Percentiles rank a stretch among this genome's conserved stretches.
These are phyloP conservation scores for Setophaga kirtlandii DNA, from an alignment of 2,113 vertebrate genomes.

Conservation along the genomic window DNA sequence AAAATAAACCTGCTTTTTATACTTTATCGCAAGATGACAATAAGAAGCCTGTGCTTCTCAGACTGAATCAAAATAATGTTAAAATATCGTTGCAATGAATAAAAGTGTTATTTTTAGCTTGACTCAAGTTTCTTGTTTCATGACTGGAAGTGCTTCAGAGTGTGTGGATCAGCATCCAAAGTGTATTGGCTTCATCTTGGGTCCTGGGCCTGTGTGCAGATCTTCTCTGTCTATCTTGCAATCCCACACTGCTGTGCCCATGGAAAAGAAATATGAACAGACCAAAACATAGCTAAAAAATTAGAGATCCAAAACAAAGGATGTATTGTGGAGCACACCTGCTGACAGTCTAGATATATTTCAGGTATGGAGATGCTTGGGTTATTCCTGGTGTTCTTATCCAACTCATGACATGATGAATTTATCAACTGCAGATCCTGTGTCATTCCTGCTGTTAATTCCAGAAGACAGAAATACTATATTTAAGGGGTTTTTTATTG, in stretches of 20 bases:
- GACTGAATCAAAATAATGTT: not conserved
- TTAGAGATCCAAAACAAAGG: not conserved
- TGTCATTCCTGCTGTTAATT: not conserved
- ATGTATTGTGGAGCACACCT: not conserved
- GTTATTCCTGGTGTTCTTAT: not conserved
- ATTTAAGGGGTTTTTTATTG: not conserved
- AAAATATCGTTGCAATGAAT: not conserved
- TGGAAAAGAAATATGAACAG: not conserved
- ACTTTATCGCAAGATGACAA: not conserved
- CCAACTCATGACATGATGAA: not conserved
- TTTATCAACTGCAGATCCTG: not conserved
- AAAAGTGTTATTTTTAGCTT: not conserved
- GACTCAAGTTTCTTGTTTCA: not conserved
- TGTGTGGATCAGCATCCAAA: not conserved
- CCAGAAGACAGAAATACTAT: not conserved
- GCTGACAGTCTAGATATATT: not conserved
- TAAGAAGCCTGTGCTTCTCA: not conserved
- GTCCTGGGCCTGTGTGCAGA: not conserved
- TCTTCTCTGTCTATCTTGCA: not conserved
- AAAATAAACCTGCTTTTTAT: not conserved
- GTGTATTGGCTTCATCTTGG: not conserved
- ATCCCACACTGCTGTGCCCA: not conserved
- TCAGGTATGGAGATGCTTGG: not conserved
- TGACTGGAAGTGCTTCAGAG: not conserved
- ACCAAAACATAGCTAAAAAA: not conserved